These are phyloP conservation scores for Symphodus melops DNA, from an alignment of 2,113 vertebrate genomes.

Conservation along the genomic window DNA sequence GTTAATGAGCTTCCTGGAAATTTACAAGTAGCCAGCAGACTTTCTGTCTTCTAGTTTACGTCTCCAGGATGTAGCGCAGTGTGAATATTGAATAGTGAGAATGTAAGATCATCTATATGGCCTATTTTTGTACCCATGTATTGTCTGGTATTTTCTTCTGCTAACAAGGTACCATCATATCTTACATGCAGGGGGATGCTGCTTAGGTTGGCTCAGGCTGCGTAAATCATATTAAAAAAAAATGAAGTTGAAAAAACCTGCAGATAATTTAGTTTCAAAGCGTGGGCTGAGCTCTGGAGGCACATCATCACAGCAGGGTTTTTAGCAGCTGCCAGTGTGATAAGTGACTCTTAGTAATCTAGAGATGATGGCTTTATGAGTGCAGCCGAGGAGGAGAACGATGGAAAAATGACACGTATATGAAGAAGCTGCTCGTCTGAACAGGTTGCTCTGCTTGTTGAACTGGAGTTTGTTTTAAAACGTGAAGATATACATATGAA, in stretches of 20 bases:
- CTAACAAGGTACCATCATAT: neutral
- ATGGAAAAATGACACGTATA: constrained; percentile 7
- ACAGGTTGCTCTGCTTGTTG: neutral
- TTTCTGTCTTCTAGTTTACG: constrained; percentile 1
- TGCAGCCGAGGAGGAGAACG: constrained; percentile 4
- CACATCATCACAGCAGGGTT: constrained; percentile 33
- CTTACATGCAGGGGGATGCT: constrained; percentile 10
- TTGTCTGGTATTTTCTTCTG: constrained; percentile 16
- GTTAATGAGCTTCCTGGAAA: constrained; percentile 24
- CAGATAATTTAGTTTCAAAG: constrained; percentile 50
- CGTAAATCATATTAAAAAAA: constrained; percentile 20
- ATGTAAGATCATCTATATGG: constrained; percentile 8
- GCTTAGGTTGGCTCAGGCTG: constrained; percentile 6
- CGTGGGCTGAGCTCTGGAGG: constrained; percentile 35
- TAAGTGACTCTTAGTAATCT: constrained; percentile 43
- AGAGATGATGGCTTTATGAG: constrained; percentile 41
- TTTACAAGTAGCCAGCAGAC: constrained; percentile 11
- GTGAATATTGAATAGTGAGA: constrained; percentile 9
- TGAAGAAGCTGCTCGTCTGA: constrained; percentile 17
- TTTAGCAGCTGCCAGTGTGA: constrained; percentile 35
- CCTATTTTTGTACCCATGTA: neutral
- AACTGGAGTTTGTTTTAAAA: neutral
- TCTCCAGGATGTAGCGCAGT: neutral
- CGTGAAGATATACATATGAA: neutral
- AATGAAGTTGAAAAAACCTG: constrained; percentile 28